Base-by-base conservation (phyloP, 2,797 vertebrate species). In the Semaprochilodus insignis region DNA sequence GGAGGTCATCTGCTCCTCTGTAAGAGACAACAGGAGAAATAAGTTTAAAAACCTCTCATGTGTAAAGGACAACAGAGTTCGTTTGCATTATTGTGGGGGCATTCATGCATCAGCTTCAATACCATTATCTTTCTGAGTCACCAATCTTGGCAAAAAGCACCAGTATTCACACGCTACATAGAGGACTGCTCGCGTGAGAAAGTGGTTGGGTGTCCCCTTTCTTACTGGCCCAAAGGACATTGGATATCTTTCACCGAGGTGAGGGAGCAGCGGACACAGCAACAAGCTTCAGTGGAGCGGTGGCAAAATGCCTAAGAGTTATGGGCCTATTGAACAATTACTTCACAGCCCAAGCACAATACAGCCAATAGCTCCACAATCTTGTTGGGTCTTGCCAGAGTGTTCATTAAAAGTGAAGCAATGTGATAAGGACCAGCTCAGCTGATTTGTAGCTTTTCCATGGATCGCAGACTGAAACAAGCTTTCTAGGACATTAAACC, bases 1-100 rank as follows among this genome's bases (percentile, higher is more conserved):
- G 83, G 85, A 99, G 92, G 89, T 99, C 97, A 0, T 99, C 98
- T 0, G 98, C 97, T 0, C 97, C 97, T 0, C 98, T 99, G 94
- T 3, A 4, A 48, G 27, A 82, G 74, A 4, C 4, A 65, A 40
- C 40, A n/a, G 52, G 14, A 74, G 21, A 60, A 25, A n/a, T n/a
- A n/a, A n/a, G n/a, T n/a, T 4, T 23, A 15, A 27, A 7, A 36
- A 16, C 1, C 31, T 31, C 31, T 31, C 14, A 54, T 69, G 40
- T 69, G 48, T 44, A 70, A 54, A 55, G 55, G 25, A 57, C n/a
- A 74, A 59, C 25, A 14, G 3, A 27, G 17, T 63, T 63, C 15
- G 21, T 48, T 55, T 21, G 14, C 21, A 74, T 77, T 76, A 31
- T 21, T 73, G 17, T 48, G 1, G 0, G 23, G 63, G 44, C 65